Evolutionary conservation across 2,113 vertebrate genomes (phyloP).

Genomic region (Porphyrio hochstetteri): DNA sequence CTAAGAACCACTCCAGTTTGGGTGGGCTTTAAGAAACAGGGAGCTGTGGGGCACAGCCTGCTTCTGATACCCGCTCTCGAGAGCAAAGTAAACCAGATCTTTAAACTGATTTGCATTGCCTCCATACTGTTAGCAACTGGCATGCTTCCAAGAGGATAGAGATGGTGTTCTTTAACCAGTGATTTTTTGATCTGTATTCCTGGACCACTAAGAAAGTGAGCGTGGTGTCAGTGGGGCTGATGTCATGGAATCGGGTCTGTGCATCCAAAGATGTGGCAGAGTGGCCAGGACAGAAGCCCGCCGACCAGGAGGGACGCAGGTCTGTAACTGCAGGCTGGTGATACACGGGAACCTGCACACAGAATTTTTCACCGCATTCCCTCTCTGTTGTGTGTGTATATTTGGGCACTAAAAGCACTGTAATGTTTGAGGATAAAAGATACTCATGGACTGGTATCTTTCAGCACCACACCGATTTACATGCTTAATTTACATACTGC

Average conservation of each 20-base stretch:
- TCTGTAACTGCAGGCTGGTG: neutral
- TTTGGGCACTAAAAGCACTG: neutral
- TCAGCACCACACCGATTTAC: conserved; percentile 56
- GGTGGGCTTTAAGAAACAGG: neutral
- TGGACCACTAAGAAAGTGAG: neutral
- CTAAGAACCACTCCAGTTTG: neutral
- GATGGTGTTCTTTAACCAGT: neutral
- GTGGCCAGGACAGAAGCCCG: neutral
- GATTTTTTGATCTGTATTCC: neutral
- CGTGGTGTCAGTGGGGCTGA: neutral
- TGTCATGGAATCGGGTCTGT: neutral
- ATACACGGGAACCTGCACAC: neutral
- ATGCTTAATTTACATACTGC: conserved; percentile 62
- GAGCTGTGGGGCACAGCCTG: neutral
- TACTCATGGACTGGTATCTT: conserved; percentile 48
- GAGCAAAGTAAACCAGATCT: neutral
- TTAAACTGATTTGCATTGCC: neutral
- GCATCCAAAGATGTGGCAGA: neutral
- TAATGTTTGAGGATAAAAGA: conserved; percentile 44
- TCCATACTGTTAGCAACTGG: neutral
- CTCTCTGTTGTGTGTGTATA: neutral
- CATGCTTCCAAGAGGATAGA: neutral
- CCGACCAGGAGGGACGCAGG: neutral
- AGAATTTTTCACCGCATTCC: neutral
- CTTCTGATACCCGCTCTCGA: neutral